A percentile compares a stretch with the other conserved stretches of the same genome.
Conservation (phyloP, 2,888 invertebrate genomes). For the Smittia aterrima region DNA sequence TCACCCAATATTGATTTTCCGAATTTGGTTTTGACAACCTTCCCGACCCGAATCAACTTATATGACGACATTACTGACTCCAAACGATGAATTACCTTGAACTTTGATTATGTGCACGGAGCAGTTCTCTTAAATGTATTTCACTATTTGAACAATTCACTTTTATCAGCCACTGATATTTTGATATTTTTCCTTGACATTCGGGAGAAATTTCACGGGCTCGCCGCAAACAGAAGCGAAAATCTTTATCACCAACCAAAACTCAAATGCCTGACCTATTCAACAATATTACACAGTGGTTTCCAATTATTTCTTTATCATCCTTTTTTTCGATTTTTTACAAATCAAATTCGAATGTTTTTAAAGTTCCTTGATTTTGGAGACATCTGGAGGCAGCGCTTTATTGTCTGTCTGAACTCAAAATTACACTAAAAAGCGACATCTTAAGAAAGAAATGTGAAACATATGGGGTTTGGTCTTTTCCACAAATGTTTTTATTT, state of each 20-base stretch:
- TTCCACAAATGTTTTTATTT: too few relatives aligned
- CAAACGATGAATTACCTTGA: not conserved
- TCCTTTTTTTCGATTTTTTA: conserved; percentile 21
- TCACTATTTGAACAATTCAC: not conserved
- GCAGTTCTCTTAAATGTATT: not conserved
- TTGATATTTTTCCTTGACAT: not conserved
- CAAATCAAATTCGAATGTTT: conserved; percentile 20
- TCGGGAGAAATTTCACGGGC: not conserved
- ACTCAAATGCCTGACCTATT: conserved; percentile 27
- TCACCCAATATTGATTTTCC: conserved; percentile 19
- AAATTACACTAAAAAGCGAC: too few relatives aligned
- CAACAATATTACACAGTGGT: not conserved
- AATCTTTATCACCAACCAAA: not conserved
- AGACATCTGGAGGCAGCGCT: not conserved
- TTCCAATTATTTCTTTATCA: conserved; percentile 4
- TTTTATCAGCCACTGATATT: not conserved
- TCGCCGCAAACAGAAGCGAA: not conserved
- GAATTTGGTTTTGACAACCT: not conserved
- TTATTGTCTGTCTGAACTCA: not conserved
- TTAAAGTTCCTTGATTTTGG: conserved; percentile 10
- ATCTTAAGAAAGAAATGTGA: too few relatives aligned
- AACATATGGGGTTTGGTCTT: too few relatives aligned
- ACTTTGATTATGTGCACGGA: not conserved
- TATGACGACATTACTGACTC: too few relatives aligned
- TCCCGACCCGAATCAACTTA: not conserved